Conservation (phyloP, 2,888 invertebrate genomes). For the Scaptomyza polygonia region DNA sequence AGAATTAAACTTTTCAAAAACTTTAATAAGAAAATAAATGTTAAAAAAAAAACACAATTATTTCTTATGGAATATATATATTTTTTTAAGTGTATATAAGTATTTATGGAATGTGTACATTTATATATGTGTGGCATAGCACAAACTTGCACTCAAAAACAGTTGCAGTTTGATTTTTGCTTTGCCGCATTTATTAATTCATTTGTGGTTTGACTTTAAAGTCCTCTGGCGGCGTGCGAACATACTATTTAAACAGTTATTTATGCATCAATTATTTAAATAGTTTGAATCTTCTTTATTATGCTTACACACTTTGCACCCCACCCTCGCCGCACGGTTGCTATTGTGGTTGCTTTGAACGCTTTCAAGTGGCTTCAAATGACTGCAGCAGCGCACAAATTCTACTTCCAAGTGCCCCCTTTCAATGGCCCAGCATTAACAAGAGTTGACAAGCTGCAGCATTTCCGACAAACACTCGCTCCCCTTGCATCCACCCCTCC, state of each 20-base stretch:
- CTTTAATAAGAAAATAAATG: no score
- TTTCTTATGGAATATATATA: no score
- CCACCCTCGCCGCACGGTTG: no score
- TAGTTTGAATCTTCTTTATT: conserved; percentile 26
- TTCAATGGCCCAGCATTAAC: conserved; percentile 39
- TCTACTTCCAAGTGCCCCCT: conserved; percentile 29
- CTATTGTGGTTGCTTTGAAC: conserved; percentile 29
- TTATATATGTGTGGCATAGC: background rate
- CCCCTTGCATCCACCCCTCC: background rate
- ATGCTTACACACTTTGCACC: conserved; percentile 15
- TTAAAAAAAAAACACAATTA: no score
- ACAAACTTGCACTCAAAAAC: background rate
- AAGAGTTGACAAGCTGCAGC: conserved; percentile 57
- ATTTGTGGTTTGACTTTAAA: conserved; percentile 52
- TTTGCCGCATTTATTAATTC: conserved; percentile 52
- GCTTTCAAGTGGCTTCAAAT: conserved; percentile 40
- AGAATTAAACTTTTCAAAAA: no score
- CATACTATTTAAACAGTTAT: conserved; percentile 27
- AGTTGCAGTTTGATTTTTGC: background rate
- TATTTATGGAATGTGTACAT: no score
- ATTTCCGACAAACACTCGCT: conserved; percentile 26
- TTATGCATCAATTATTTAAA: conserved; percentile 53
- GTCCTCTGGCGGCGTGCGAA: conserved; percentile 10
- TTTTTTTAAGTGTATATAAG: no score
- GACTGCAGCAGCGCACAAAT: conserved; percentile 39